These are phyloP conservation scores for Aporophyla lueneburgensis DNA, from an alignment of 2,888 invertebrate genomes.

Conservation along the genomic window DNA sequence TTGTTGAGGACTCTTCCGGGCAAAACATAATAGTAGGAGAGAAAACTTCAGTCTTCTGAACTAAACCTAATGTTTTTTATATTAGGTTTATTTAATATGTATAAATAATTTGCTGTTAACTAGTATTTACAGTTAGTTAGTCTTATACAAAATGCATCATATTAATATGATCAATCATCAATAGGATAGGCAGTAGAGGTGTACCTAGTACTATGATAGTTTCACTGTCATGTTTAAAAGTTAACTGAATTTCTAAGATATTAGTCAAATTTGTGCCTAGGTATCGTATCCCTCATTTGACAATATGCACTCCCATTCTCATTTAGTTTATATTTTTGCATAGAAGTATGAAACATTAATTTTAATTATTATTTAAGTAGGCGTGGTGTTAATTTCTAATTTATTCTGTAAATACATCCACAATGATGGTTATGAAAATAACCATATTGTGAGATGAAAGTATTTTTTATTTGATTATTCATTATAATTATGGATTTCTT, in stretches of 20 bases:
- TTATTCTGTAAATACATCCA: background rate
- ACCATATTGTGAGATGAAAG: background rate
- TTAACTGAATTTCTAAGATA: background rate
- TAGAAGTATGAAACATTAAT: background rate
- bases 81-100: background rate
- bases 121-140: background rate
- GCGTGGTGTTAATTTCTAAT: background rate
- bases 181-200: background rate
- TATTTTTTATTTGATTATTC: background rate
- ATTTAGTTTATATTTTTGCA: background rate
- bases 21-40: background rate
- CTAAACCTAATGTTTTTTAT: background rate
- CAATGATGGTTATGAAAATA: no score
- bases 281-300: background rate
- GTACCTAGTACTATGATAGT: background rate
- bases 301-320: background rate
- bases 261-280: background rate
- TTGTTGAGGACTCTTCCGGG: background rate
- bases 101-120: background rate
- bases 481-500: slow-evolving; percentile 5
- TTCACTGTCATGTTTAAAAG: no score
- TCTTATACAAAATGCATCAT: background rate
- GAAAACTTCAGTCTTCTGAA: background rate
- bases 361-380: background rate
- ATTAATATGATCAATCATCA: background rate